phyloP scores from a whole-genome alignment of 2,113 vertebrate species.

The Eubucco bourcierii region DNA sequence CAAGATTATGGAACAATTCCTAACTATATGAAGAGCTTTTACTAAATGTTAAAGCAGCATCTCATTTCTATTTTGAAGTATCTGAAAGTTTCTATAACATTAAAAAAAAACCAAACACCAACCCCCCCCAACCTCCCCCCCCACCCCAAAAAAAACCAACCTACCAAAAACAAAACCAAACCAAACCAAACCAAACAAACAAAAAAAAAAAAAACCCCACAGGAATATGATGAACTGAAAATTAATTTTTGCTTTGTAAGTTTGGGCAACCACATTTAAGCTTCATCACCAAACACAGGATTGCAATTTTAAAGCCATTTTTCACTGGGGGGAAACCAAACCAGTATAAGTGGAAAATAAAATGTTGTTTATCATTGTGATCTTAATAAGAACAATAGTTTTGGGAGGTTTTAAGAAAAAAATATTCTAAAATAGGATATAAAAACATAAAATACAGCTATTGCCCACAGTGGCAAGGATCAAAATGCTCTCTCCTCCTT shows the following conservation, averaged over 20 bases:
- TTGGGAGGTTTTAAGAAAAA: background rate
- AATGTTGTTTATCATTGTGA: background rate
- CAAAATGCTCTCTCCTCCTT: background rate
- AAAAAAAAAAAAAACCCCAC: no score
- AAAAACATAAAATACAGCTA: background rate
- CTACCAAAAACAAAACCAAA: no score
- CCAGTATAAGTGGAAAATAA: background rate
- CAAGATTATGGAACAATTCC: background rate
- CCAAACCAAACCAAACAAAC: no score
- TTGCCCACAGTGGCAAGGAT: background rate
- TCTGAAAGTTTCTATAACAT: background rate
- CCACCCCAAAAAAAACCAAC: no score
- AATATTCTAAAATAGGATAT: background rate
- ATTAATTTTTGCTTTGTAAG: background rate
- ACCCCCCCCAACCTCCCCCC: no score
- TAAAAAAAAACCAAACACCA: background rate
- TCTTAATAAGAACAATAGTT: background rate
- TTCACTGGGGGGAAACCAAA: background rate
- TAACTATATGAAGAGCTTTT: background rate
- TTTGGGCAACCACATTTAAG: background rate
- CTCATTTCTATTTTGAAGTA: background rate
- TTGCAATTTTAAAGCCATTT: background rate
- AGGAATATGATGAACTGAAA: background rate
- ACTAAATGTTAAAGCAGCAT: background rate
- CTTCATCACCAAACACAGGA: background rate